These are phyloP conservation scores for Sus cebifrons DNA, from an alignment of 2,797 vertebrate genomes.

Conservation along the genomic window DNA sequence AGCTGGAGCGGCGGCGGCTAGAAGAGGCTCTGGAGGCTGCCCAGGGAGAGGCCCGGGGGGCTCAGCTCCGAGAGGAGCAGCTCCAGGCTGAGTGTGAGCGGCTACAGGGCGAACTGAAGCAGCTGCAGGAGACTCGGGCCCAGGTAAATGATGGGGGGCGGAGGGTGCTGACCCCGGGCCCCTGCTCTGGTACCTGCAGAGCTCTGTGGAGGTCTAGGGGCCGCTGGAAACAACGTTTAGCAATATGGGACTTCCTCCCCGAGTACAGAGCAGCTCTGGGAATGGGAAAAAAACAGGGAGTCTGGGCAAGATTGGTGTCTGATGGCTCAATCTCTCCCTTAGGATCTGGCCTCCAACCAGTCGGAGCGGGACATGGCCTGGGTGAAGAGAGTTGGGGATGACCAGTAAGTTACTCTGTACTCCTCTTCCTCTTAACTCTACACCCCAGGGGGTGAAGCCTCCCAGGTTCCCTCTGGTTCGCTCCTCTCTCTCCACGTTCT, in stretches of 20 bases:
- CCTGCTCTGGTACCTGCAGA: not conserved
- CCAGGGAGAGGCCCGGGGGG: constrained; percentile 94
- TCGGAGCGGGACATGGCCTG: constrained; percentile 98
- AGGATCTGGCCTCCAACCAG: constrained; percentile 96
- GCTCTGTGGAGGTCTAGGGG: not conserved
- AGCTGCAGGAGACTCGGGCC: constrained; percentile 94
- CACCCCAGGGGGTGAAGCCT: not conserved
- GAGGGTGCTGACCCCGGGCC: rapidly evolving
- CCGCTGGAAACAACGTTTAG: not conserved
- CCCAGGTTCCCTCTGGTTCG: not conserved
- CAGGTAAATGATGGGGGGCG: constrained; percentile 87
- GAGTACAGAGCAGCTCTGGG: not conserved
- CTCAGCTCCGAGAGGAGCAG: constrained; percentile 96
- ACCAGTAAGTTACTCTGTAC: constrained; percentile 95
- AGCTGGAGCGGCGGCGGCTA: constrained; percentile 93
- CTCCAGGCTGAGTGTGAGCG: constrained; percentile 95
- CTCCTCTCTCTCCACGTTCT: not conserved
- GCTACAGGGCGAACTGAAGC: constrained; percentile 95
- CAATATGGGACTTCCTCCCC: not conserved
- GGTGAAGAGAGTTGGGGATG: constrained; percentile 99
- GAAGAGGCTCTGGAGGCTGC: constrained; percentile 97
- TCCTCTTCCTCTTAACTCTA: not conserved
- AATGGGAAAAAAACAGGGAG: not conserved
- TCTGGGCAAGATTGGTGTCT: not conserved
- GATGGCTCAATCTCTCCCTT: constrained; percentile 72